Evolutionary conservation across 2,113 vertebrate genomes (phyloP), one percentile per base, ranked within the genome.

Genomic region (Xenopus borealis): DNA sequence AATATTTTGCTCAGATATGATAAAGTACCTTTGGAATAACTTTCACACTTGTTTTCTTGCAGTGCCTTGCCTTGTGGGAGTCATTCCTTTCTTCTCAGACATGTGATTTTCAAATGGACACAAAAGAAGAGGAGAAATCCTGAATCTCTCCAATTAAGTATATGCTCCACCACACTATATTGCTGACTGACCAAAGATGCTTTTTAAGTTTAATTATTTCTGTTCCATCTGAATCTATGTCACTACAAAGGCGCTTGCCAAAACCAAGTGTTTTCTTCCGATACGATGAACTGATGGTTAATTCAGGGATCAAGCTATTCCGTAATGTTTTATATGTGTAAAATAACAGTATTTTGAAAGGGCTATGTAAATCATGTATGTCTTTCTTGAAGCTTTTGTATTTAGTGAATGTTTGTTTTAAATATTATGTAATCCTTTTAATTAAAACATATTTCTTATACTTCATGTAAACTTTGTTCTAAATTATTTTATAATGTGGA

Each of bases 51-150:
- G 33, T 79, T 64, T 85, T 57, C 87, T 86, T 44, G 27, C 86
- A 99, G 97, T 98, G 96, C 86, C 93, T 98, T 88, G 94, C 96
- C 13, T 94, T 92, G 10, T 99, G 97, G 97, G 96, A 99, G 80
- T 91, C 95, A 9, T 98, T 98, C 86, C 87, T 98, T 27, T 79
- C 94, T 77, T 92, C 94, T 85, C 94, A 97, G 83, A 89, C 72
- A 78, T 78, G 76, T 16, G 92, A 92, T 17, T 80, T 88, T 71
- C 77, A 64, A 0, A 72, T 87, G 78, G 92, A 90, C 80, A 83
- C 81, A 74, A 81, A 81, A 64, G 79, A 78, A 64, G 91, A 91
- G 76, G 86, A 92, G 1, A 82, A 78, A 16, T 83, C 86, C 66
- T 94, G 88, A 90, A 27, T 62, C 7, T 33, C 74, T 69, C 3